A percentile compares a stretch with the other conserved stretches of the same genome.
These are phyloP conservation scores for Laticauda laticaudata DNA, from an alignment of 2,113 vertebrate genomes.

Conservation along the genomic window DNA sequence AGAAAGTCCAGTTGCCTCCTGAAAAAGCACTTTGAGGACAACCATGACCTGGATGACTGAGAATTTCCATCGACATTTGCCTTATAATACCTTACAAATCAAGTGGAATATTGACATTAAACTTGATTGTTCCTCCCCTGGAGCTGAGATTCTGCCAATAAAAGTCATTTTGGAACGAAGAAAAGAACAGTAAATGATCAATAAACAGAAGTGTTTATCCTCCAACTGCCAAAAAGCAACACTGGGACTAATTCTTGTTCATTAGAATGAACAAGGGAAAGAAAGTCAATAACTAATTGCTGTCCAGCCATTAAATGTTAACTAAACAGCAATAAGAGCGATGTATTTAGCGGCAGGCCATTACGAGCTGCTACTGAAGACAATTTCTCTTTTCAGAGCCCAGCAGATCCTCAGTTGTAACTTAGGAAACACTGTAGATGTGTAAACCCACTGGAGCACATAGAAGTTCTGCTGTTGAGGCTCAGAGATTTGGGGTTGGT, in stretches of 20 bases:
- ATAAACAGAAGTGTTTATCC: conserved; percentile 60
- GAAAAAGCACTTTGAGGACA: no score
- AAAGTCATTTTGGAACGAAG: conserved; percentile 71
- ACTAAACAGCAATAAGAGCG: conserved; percentile 57
- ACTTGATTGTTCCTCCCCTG: conserved; percentile 67
- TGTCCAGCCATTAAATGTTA: conserved; percentile 66
- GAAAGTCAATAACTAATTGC: conserved; percentile 58
- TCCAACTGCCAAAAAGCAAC: conserved; percentile 57
- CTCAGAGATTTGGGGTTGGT: accelerated
- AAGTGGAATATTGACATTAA: conserved; percentile 74
- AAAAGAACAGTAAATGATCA: conserved; percentile 64
- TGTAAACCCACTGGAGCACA: conserved; percentile 21
- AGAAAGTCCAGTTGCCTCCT: no score
- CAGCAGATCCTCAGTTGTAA: conserved; percentile 15
- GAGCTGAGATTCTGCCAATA: conserved; percentile 69
- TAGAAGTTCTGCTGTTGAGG: not conserved
- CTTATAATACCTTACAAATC: conserved; percentile 69
- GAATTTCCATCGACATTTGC: conserved; percentile 30
- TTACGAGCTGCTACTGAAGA: conserved; percentile 41
- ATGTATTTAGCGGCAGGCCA: conserved; percentile 38
- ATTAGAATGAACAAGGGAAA: conserved; percentile 19
- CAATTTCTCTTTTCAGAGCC: conserved; percentile 21
- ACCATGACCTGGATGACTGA: no score
- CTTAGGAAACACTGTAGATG: not conserved
- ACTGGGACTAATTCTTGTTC: conserved; percentile 47